Percentiles rank a stretch among this genome's conserved stretches.
These are phyloP conservation scores for Chydorus sphaericus DNA, from an alignment of 2,888 invertebrate genomes.

Conservation along the genomic window DNA sequence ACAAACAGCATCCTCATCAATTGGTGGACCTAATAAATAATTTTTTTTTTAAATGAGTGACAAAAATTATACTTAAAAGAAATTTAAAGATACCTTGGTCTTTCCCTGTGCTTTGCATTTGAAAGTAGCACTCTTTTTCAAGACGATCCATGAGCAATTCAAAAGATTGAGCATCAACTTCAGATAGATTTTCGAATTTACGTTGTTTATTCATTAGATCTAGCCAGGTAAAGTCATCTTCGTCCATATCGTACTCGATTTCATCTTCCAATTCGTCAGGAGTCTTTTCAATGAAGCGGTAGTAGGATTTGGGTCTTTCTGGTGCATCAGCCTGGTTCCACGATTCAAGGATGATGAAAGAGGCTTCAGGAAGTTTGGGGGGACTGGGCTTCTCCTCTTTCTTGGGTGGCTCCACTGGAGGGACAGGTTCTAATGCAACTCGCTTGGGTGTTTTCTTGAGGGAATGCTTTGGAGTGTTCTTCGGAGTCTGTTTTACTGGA, in stretches of 20 bases:
- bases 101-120: conserved; percentile 38
- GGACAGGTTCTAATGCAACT: background rate
- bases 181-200: conserved; percentile 48
- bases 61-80: background rate
- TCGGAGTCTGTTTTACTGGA: conserved; percentile 13
- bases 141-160: conserved; percentile 94
- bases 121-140: conserved; percentile 94
- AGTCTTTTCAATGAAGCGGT: conserved; percentile 70
- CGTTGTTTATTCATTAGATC: conserved; percentile 68
- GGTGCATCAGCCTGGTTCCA: conserved; percentile 72
- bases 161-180: conserved; percentile 74
- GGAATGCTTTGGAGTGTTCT: conserved; percentile 14
- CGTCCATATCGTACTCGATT: conserved; percentile 93
- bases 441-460: conserved; percentile 12
- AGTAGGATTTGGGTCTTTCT: conserved; percentile 71
- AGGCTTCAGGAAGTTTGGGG: conserved; percentile 50
- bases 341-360: conserved; percentile 52
- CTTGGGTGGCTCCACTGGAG: background rate
- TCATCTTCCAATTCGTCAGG: conserved; percentile 85
- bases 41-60: background rate
- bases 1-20: conserved; percentile 96
- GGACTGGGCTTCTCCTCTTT: conserved; percentile 18
- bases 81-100: conserved; percentile 25
- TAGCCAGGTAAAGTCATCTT: conserved; percentile 93
- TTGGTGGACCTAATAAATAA: conserved; percentile 44